Conservation (phyloP, 2,888 invertebrate species). For the Dendrolimus pini region DNA sequence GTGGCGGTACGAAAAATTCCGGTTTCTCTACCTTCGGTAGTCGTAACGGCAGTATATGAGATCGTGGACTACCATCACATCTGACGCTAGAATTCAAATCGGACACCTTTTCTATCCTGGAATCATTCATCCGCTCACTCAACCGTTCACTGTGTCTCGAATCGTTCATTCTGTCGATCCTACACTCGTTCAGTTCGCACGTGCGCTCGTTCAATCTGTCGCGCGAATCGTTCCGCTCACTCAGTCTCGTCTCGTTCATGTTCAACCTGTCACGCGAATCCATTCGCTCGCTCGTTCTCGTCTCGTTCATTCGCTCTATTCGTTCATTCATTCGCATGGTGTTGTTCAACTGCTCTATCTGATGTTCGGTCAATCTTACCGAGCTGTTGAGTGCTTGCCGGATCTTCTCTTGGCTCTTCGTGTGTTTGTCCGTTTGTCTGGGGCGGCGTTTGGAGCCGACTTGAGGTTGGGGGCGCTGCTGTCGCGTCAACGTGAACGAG, state of each 20-base stretch:
- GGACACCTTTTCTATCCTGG: conserved; percentile 34
- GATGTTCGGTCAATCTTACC: conserved; percentile 28
- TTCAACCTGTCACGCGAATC: conserved; percentile 11
- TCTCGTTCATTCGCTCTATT: background rate
- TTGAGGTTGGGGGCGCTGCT: conserved; percentile 63
- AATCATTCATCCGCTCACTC: conserved; percentile 16
- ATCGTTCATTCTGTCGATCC: conserved; percentile 17
- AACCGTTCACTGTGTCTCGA: conserved; percentile 13
- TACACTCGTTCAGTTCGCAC: conserved; percentile 16
- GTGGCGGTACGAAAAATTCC: conserved; percentile 48
- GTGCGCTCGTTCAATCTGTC: conserved; percentile 12
- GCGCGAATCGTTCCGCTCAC: conserved; percentile 12
- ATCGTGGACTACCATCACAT: conserved; percentile 52
- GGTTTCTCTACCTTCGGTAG: conserved; percentile 42
- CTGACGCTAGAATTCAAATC: conserved; percentile 57
- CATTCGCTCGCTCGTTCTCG: conserved; percentile 13
- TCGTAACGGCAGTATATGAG: conserved; percentile 51
- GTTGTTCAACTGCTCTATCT: conserved; percentile 35
- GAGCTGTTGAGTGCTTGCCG: conserved; percentile 32
- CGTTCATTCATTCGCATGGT: conserved; percentile 31
- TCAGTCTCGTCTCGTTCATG: conserved; percentile 13
- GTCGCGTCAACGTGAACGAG: conserved; percentile 60
- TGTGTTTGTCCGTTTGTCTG: conserved; percentile 45
- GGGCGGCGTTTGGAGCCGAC: conserved; percentile 59
- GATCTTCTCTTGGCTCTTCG: conserved; percentile 47